Base-by-base conservation (phyloP, 2,797 vertebrate genomes). In the Gymnoscopelus microlampas region DNA sequence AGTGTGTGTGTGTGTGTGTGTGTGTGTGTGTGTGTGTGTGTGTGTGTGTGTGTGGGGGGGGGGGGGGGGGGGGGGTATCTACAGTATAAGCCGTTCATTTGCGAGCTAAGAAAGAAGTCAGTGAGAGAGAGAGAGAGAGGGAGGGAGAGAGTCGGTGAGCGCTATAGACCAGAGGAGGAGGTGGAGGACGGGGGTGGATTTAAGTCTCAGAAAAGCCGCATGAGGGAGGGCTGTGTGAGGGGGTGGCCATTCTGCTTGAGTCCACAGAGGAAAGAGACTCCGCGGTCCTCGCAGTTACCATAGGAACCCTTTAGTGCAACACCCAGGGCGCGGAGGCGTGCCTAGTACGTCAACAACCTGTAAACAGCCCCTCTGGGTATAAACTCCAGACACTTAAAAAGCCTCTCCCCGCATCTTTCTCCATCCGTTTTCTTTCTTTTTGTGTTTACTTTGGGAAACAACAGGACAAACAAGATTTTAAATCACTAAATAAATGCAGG, bases 251-350 rank as follows among this genome's bases (percentile, higher is more conserved):
- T 81, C 63, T 69, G 78, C 81, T 79, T 76, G 81, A 87, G 76
- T 85, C 85, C 62, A 19, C 54, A 60, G 73, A 83, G 71, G 75
- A 79, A 80, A 83, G 68, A 70, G 76, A 72, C 60, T 58, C 62
- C 8, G 68, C 73, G 78, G 74, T 70, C 80, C 12, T 53, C 66
- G 64, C 74, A 58, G 79, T 88, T 90, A 90, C 86, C 85, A 88
- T 82, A 89, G 82, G 80, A 92, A 89, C 83, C 78, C 60, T 71
- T 86, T 26, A 68, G 69, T 58, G 55, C 63, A 66, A 70, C 74
- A 80, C 72, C 70, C 63, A 53, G 39, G 39, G 44, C 14, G 24
- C 60, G 75, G 68, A 13, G 44, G 51, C 58, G 70, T 26, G 13
- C 14, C 62, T 56, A 60, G 61, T 54, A 70, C 59, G 76, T 79